Evolutionary conservation across 2,113 vertebrate species (phyloP), one percentile per base, ranked within the genome.

Genomic region (Sebastes schlegelii): DNA sequence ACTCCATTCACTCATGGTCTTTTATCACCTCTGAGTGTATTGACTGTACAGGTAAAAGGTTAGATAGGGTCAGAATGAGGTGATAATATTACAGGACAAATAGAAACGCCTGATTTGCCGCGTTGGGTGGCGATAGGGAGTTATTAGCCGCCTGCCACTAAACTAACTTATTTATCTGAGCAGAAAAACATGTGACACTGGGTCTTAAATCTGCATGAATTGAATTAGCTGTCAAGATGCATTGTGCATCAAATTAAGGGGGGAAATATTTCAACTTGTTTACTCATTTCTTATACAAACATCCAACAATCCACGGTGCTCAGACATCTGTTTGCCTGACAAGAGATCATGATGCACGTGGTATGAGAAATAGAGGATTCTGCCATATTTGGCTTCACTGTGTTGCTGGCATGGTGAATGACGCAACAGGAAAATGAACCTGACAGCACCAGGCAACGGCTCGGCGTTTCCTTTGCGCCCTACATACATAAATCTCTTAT

Each of bases 191-290:
- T 73, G 66, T 92, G 88, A 89, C 86, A 85, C 92, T 64, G 69
- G 80, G 42, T 77, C 80, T 79, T 54, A 74, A 71, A 85, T 84
- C 79, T 84, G 74, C 82, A 60, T 67, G 79, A 85, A 71, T 42
- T 86, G 81, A 91, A 87, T 83, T 76, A 90, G 82, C 94, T 94
- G 95, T 95, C 95, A 95, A 55, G 69, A 93, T 83, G 63, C 82
- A 95, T 95, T 94, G 92, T 92, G 92, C 91, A 91, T 96, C 95
- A 96, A 96, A 96, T 96, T 96, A 96, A 88, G 68, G 83, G 85
- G 55, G 73, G 42, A 74, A 80, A 84, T 88, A 86, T 94, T 93
- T 90, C 84, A 92, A 87, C 88, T 85, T 92, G 91, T 93, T 92
- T 93, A 91, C 90, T 90, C 81, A 80, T 91, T 93, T 88, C 77